Evolutionary conservation across 2,888 invertebrate genomes (phyloP).

Genomic region (Xestia xanthographa): DNA sequence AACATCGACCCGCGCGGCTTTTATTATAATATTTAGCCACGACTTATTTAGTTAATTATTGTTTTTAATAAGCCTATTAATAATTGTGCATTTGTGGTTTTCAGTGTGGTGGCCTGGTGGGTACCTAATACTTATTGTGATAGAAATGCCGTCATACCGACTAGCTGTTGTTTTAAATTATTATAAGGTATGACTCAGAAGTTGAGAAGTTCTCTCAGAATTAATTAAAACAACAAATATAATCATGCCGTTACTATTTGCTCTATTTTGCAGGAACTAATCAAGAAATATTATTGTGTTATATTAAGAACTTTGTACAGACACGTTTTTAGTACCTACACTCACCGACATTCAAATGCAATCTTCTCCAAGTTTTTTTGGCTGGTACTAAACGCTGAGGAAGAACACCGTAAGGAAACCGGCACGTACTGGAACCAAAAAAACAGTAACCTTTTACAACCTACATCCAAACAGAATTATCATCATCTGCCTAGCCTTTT

Average conservation of each 20-base stretch:
- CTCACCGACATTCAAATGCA: neutral
- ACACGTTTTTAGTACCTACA: neutral
- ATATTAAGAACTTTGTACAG: neutral
- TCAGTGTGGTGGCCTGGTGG: neutral
- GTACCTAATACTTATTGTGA: neutral
- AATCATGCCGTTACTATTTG: neutral
- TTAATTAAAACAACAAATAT: constrained; percentile 27
- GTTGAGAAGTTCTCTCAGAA: constrained; percentile 12
- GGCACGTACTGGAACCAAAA: no score
- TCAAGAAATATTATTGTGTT: neutral
- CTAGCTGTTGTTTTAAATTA: neutral
- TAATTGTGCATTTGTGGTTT: neutral
- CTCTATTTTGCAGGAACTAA: constrained; percentile 1
- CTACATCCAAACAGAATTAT: no score
- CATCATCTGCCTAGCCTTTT: no score
- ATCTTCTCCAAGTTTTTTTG: neutral
- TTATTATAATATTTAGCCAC: neutral
- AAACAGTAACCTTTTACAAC: no score
- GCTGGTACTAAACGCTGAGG: neutral
- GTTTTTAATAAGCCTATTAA: neutral
- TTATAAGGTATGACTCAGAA: constrained; percentile 5
- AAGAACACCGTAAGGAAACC: neutral
- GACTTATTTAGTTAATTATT: neutral
- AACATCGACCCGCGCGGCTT: neutral
- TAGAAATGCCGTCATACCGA: constrained; percentile 1